Base-by-base conservation (phyloP, 2,113 vertebrate genomes). In the Scomber colias region DNA sequence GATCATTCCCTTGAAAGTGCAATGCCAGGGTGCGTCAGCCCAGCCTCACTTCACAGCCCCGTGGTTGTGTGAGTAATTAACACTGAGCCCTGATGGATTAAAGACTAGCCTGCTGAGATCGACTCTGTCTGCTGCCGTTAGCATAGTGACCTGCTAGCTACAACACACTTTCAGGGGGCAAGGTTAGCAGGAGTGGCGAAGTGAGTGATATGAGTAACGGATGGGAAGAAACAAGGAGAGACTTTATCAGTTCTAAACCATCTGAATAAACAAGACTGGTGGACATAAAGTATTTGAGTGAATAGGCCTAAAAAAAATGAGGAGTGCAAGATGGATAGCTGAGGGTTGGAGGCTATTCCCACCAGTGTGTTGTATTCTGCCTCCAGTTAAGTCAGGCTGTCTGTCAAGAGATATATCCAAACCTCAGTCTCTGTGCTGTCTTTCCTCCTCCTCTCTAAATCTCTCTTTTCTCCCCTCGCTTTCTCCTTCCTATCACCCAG, bases 61-160 rank as follows among this genome's bases (percentile, higher is more conserved):
- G 35, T 83, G 80, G 82, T 78, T 69, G 72, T 81, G 68, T 62
- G 81, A 88, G 89, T 90, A 87, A 91, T 91, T 92, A 92, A 90
- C 83, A 74, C 73, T 61, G 79, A 85, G 78, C 71, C 81, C 82
- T 89, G 83, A 85, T 88, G 81, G 87, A 90, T 89, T 87, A 86
- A 91, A 86, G 19, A 50, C 30, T 12, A 71, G 60, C 79, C 85
- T 57, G 78, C 81, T 75, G 86, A 83, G 90, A 84, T 51, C 15
- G 56, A 67, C 79, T 81, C 56, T 83, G 66, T n/a, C 79, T 72
- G 80, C 79, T 71, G 62, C 70, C 8, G 61, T 82, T 81, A 78
- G 80, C 66, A 68, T 54, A 21, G 73, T 81, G 83, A 85, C 81
- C 71, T 63, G 63, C 56, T 11, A 82, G 69, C 59, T 77, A 11